Evolutionary conservation across 2,888 invertebrate genomes (phyloP), one percentile per base, ranked within the genome.

Genomic region (Drosophila kambysellisi): DNA sequence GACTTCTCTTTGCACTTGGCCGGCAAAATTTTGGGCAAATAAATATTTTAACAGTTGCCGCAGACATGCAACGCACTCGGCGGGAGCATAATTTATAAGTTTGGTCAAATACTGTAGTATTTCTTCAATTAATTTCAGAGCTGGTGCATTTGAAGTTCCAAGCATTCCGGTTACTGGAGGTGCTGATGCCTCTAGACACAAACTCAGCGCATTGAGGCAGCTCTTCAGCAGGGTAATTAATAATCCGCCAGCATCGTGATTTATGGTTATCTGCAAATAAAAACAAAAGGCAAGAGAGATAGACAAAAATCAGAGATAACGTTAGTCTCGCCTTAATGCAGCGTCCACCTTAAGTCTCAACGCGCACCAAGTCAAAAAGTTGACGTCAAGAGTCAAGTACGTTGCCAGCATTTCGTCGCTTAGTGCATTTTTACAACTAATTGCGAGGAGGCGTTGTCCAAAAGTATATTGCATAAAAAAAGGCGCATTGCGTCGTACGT

Each of bases 11-110:
- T 80, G 78, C 78, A 82, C 76, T 83, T 85, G 78, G 83, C 91
- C 92, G 70, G 91, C 92, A 90, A 96, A 94, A 94, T 97, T 96
- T 63, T 95, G 95, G 70, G 95, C 94, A 93, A 96, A 97, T 81
- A 96, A 93, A 91, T 96, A 95, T 93, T 96, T 95, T 72, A 95
- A 91, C 80, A 96, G 94, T 93, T 97, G 97, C 90, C 96, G 95
- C 50, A 97, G 96, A 93, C 96, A 96, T 81, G 94, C 94, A 32
- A 97, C 95, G 37, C 96, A 95, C 67, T 94, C 94, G 39, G 95
- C 95, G 32, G 97, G 95, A 81, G 96, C 96, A 81, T 97, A 93
- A 73, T 94, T 92, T 85, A 97, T 95, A 41, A 96, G 95, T 46
- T 95, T 94, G 82, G 95, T 95, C 72, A 97, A 94, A 93, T 96